Evolutionary conservation across 2,797 vertebrate species (phyloP).

Genomic region (Bradypodion ventrale): DNA sequence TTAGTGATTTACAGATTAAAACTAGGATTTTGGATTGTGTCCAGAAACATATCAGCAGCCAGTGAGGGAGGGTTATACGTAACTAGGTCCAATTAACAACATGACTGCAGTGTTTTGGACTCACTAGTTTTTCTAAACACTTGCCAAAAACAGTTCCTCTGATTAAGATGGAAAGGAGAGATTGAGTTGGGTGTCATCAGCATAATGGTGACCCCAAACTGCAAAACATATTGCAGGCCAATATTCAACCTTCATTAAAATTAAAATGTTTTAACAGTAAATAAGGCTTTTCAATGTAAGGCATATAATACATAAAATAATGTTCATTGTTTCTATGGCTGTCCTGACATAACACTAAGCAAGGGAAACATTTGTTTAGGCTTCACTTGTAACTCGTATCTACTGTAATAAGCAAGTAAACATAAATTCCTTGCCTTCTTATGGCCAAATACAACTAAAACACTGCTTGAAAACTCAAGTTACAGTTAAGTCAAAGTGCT

Average conservation of each 20-base stretch:
- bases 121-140: too few relatives aligned
- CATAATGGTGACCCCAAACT: too few relatives aligned
- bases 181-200: too few relatives aligned
- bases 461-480: neutral
- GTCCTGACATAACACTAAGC: neutral
- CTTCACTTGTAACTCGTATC: neutral
- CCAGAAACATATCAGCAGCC: too few relatives aligned
- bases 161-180: too few relatives aligned
- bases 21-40: too few relatives aligned
- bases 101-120: too few relatives aligned
- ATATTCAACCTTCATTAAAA: neutral
- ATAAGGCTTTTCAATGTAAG: constrained; percentile 6
- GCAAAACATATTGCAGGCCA: neutral
- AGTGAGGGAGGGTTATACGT: too few relatives aligned
- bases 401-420: too few relatives aligned
- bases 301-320: neutral
- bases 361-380: neutral
- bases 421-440: neutral
- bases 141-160: too few relatives aligned
- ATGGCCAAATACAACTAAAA: neutral
- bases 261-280: neutral
- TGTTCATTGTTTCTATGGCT: neutral
- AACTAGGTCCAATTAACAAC: too few relatives aligned
- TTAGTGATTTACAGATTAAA: too few relatives aligned
- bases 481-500: neutral